Conservation (phyloP, 1,140 invertebrate species). For the Drosophila sucinea region DNA sequence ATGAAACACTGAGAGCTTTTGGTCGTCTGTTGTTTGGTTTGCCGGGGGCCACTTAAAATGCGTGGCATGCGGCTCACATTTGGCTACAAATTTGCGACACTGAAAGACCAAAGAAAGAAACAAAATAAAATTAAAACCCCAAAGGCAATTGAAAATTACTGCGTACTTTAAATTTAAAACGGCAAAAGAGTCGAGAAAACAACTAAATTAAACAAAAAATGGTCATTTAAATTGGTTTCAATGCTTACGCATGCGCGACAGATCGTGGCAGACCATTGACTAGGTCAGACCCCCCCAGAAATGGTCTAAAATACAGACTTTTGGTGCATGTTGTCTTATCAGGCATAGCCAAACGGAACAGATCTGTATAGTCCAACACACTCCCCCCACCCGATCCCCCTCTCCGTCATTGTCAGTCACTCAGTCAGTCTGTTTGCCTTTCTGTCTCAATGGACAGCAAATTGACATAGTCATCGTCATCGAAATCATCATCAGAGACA, state of each 20-base stretch:
- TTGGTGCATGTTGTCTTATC: conserved; percentile 28
- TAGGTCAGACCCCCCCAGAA: conserved; percentile 36
- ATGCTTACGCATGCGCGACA: conserved; percentile 66
- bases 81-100: conserved; percentile 70
- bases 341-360: conserved; percentile 24
- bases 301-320: conserved; percentile 4
- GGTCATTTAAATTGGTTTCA: conserved; percentile 71
- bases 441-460: conserved; percentile 33
- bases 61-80: conserved; percentile 65
- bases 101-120: conserved; percentile 44
- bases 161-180: conserved; percentile 69
- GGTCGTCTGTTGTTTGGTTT: neutral
- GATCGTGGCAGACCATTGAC: conserved; percentile 29
- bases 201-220: conserved; percentile 35
- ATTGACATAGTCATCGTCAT: conserved; percentile 54
- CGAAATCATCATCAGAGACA: conserved; percentile 43
- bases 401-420: conserved; percentile 13
- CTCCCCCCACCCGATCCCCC: conserved; percentile 5
- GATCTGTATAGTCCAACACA: conserved; percentile 22
- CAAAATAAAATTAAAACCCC: conserved; percentile 16
- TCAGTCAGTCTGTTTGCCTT: neutral
- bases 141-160: conserved; percentile 69
- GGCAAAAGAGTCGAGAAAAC: too few relatives aligned
- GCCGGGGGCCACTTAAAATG: conserved; percentile 62
- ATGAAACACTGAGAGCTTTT: conserved; percentile 27